Conservation (phyloP, 2,888 invertebrate species). For the Cordilura impudica region DNA sequence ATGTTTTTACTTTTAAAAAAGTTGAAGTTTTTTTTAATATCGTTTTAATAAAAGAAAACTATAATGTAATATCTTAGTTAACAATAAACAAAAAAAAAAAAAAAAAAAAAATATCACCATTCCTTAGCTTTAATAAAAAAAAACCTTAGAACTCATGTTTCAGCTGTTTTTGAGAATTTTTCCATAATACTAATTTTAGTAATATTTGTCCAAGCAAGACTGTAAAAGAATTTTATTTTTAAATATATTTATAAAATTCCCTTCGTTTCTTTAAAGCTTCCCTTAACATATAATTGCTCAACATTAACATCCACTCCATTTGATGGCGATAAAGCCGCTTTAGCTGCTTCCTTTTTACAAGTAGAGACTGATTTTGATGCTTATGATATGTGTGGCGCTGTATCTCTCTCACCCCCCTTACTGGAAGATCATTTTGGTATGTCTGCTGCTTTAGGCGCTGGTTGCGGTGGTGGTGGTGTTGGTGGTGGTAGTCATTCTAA, state of each 20-base stretch:
- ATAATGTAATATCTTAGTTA: too few relatives aligned
- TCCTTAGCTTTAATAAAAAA: too few relatives aligned
- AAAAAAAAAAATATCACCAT: too few relatives aligned
- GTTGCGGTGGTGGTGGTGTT: slow-evolving; percentile 28
- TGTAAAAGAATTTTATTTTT: background rate
- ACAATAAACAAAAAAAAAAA: too few relatives aligned
- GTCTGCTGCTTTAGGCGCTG: slow-evolving; percentile 54
- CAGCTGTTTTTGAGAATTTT: too few relatives aligned
- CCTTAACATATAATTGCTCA: slow-evolving; percentile 42
- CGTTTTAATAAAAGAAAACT: too few relatives aligned
- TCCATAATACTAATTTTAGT: too few relatives aligned
- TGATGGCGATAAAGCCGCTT: background rate
- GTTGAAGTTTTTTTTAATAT: too few relatives aligned
- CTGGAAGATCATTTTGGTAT: slow-evolving; percentile 58
- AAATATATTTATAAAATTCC: background rate
- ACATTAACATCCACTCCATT: slow-evolving; percentile 18
- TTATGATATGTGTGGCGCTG: slow-evolving; percentile 60
- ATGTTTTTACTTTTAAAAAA: too few relatives aligned
- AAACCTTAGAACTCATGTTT: too few relatives aligned
- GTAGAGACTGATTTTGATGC: slow-evolving; percentile 51
- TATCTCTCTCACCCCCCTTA: slow-evolving; percentile 57
- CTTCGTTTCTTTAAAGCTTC: slow-evolving; percentile 13
- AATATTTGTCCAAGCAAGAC: too few relatives aligned
- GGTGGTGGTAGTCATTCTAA: slow-evolving; percentile 50
- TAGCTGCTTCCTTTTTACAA: slow-evolving; percentile 36